Evolutionary conservation across 37 sponge, comb jelly and placozoan genomes (phyloP).

Genomic region (Halisarca cf. caerulea): DNA sequence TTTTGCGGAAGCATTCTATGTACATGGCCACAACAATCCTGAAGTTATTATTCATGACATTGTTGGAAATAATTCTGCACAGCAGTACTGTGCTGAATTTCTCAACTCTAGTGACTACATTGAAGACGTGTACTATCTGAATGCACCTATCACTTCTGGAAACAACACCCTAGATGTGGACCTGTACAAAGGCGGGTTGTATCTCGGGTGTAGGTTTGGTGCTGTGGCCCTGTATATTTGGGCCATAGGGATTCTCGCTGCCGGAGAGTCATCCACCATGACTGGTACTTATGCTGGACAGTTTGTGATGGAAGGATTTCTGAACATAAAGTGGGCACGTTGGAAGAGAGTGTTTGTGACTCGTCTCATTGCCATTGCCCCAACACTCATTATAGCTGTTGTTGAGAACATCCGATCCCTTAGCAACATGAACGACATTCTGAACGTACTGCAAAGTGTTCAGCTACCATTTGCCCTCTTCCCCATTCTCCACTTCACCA

Average conservation of each 20-base stretch:
- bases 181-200: slow-evolving; percentile 64
- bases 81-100: slow-evolving; percentile 17
- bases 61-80: background rate
- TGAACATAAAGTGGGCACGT: slow-evolving; percentile 84
- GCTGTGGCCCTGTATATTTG: slow-evolving; percentile 73
- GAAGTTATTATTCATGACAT: background rate
- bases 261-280: slow-evolving; percentile 97
- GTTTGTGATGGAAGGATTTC: slow-evolving; percentile 98
- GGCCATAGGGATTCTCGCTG: slow-evolving; percentile 90
- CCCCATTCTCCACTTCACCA: slow-evolving; percentile 86
- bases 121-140: slow-evolving; percentile 28
- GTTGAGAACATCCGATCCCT: slow-evolving; percentile 58
- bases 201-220: slow-evolving; percentile 57
- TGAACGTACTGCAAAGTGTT: slow-evolving; percentile 91
- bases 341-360: slow-evolving; percentile 95
- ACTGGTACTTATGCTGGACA: slow-evolving; percentile 99
- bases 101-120: slow-evolving; percentile 39
- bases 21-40: background rate
- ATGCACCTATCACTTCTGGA: slow-evolving; percentile 14
- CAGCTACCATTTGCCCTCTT: slow-evolving; percentile 87
- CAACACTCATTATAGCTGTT: slow-evolving; percentile 80
- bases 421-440: slow-evolving; percentile 70
- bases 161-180: slow-evolving; percentile 45
- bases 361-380: slow-evolving; percentile 80
- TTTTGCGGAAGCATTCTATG: slow-evolving; percentile 78